Conservation (phyloP, 2,113 vertebrate genomes). For the Murina feae region DNA sequence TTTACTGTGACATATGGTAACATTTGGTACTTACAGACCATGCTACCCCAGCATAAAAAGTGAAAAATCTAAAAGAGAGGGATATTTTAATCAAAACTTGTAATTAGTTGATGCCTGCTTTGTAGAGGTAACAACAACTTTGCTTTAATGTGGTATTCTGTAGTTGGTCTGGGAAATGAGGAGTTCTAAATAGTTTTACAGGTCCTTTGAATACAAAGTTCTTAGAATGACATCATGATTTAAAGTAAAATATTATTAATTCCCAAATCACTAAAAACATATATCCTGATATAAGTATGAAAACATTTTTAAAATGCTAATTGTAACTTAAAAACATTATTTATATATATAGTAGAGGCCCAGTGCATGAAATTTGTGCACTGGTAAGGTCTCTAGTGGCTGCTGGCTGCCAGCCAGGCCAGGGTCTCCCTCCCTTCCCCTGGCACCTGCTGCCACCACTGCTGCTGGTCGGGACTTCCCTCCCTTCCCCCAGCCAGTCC, state of each 20-base stretch:
- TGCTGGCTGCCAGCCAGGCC: too few species aligned
- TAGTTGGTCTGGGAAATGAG: background rate
- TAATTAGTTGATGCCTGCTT: slow-evolving; percentile 62
- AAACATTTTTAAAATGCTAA: background rate
- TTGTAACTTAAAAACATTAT: background rate
- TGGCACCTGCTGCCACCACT: too few species aligned
- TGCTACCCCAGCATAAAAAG: background rate
- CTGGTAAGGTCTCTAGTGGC: too few species aligned
- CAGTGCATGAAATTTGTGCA: too few species aligned
- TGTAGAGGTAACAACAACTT: background rate
- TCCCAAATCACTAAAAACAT: background rate
- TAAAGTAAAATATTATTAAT: background rate
- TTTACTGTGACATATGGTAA: background rate
- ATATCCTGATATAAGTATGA: background rate
- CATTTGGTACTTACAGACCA: background rate
- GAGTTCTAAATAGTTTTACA: background rate
- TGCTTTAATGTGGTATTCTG: slow-evolving; percentile 10
- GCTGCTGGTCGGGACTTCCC: too few species aligned
- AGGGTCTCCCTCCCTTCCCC: too few species aligned
- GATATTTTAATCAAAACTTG: slow-evolving; percentile 35
- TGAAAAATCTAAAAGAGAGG: slow-evolving; percentile 14
- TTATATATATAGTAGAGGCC: too few species aligned
- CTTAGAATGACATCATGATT: slow-evolving; percentile 11
- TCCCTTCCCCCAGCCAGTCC: too few species aligned
- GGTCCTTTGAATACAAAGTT: background rate